These are phyloP conservation scores for Aethina tumida DNA, from an alignment of 1,140 invertebrate genomes.

Conservation along the genomic window DNA sequence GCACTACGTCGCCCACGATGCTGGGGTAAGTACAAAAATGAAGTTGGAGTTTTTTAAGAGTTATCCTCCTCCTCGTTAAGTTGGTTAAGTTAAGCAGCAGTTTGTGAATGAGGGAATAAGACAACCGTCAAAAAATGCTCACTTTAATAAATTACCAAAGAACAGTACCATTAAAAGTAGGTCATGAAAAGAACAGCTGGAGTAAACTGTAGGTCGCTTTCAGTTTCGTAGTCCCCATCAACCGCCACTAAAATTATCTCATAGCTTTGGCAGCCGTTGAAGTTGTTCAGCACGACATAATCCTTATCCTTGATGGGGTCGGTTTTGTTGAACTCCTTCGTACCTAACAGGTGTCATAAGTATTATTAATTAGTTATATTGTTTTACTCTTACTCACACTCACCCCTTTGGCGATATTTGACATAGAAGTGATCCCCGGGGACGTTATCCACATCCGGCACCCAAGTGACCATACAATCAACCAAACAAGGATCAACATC, in stretches of 20 bases:
- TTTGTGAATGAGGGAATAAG: too few species aligned
- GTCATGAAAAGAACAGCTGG: slow-evolving; percentile 20
- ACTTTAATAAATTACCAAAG: too few species aligned
- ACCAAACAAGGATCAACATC: slow-evolving; percentile 44
- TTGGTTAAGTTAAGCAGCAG: too few species aligned
- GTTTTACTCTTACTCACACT: too few species aligned
- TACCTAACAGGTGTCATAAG: too few species aligned
- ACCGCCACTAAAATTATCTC: slow-evolving; percentile 87
- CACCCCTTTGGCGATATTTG: slow-evolving; percentile 64
- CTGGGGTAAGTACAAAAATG: slow-evolving; percentile 14
- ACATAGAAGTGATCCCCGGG: slow-evolving; percentile 83
- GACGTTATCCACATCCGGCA: slow-evolving; percentile 61
- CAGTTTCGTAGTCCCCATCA: slow-evolving; percentile 69
- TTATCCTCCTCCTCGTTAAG: too few species aligned
- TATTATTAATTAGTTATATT: too few species aligned
- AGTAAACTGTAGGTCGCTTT: slow-evolving; percentile 46
- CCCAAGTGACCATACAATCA: slow-evolving; percentile 72
- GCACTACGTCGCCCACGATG: too few species aligned
- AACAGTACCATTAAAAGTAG: too few species aligned
- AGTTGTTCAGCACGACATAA: slow-evolving; percentile 46
- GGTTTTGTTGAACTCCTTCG: slow-evolving; percentile 49
- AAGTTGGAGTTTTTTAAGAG: neutral
- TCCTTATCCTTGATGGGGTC: slow-evolving; percentile 62
- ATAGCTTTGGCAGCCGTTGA: slow-evolving; percentile 76
- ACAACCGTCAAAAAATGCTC: too few species aligned